Base-by-base conservation (phyloP, 1,140 invertebrate genomes). In the Homalodisca vitripennis region DNA sequence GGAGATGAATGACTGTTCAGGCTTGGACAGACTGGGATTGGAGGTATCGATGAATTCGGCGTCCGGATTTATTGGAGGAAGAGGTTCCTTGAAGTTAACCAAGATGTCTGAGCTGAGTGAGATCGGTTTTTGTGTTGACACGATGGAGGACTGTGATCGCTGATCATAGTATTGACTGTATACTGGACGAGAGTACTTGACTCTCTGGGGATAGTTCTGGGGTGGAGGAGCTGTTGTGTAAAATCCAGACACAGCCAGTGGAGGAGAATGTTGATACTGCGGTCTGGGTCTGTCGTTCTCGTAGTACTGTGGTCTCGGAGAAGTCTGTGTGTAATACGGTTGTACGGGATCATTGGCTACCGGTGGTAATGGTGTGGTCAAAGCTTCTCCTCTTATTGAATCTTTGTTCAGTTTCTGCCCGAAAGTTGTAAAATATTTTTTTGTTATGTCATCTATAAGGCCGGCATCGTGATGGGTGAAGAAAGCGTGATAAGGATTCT, bases 371-470 rank as follows among this genome's bases (percentile, higher is more conserved):
- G 83, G 85, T 62, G 77, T 86, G 26, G 82, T 89, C 74, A 74
- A 81, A 70, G 68, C 78, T 70, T 14, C 75, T 78, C 72, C 81
- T 1, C 32, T 12, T 57, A 70, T 32, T 34, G 70, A 67, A 3
- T 73, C 70, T 34, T 67, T 80, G 57, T 83, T 82, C 2, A 91
- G 74, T 77, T 90, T 91, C 73, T 90, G 87, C 0, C 90, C 90
- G 71, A 91, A 91, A 69, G 88, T 84, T 27, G 88, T 89, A 71
- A 91, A 90, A 62, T 89, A 90, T 71, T 89, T 89, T 74, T 88
- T 89, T 1, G 89, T 91, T 12, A 88, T 88, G 71, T 91, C 89
- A 71, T 91, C 90, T 41, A 91, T 79, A 30, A 88, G 82, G 34
- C 82, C 82, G 70, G 88, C 87, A 53, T 91, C 89, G 67, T 89